Conservation (phyloP, 1,140 invertebrate species). For the Cyclina sinensis region DNA sequence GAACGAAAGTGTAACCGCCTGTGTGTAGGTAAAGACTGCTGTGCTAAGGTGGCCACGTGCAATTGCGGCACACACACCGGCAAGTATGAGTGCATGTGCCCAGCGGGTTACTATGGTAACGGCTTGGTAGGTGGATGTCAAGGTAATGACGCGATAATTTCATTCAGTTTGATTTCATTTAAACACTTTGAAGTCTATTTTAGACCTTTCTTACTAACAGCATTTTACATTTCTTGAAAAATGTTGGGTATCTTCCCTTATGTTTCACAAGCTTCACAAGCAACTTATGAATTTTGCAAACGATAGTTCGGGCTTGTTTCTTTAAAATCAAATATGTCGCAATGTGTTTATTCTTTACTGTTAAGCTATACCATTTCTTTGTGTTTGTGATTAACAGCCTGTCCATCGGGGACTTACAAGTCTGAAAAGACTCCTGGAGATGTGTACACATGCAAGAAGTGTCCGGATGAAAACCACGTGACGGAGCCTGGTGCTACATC, state of each 20-base stretch:
- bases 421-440: slow-evolving; percentile 87
- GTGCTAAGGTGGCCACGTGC: slow-evolving; percentile 89
- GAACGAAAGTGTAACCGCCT: slow-evolving; percentile 88
- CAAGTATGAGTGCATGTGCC: slow-evolving; percentile 91
- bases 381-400: slow-evolving; percentile 86
- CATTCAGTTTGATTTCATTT: too few relatives aligned
- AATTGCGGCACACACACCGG: slow-evolving; percentile 91
- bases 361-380: too few relatives aligned
- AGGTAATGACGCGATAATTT: not conserved
- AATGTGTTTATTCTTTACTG: too few relatives aligned
- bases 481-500: slow-evolving; percentile 88
- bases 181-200: too few relatives aligned
- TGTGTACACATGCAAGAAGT: slow-evolving; percentile 88
- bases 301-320: too few relatives aligned
- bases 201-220: too few relatives aligned
- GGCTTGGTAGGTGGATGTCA: slow-evolving; percentile 89
- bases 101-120: slow-evolving; percentile 90
- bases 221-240: too few relatives aligned
- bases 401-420: slow-evolving; percentile 87
- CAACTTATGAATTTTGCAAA: too few relatives aligned
- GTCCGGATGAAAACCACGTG: slow-evolving; percentile 90
- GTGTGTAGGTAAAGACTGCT: slow-evolving; percentile 88
- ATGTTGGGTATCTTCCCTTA: too few relatives aligned
- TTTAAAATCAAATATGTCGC: too few relatives aligned
- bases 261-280: too few relatives aligned